Base-by-base conservation (phyloP, 1,140 invertebrate genomes). In the Heliothis virescens region DNA sequence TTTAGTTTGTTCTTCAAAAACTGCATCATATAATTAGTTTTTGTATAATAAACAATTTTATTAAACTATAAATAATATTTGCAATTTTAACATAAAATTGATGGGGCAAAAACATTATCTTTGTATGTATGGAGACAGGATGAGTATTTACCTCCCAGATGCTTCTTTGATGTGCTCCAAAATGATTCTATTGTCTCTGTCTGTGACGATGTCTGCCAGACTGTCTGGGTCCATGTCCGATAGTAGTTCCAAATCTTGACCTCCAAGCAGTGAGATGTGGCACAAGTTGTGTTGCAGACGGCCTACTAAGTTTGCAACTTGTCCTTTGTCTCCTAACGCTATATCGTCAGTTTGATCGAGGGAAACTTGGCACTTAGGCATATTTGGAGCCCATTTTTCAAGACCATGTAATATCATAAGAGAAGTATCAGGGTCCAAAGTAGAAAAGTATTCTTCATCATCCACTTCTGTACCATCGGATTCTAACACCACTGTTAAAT, bases 391-490 rank as follows among this genome's bases (percentile, higher is more conserved):
- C 97, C 97, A 98, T 86, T 97, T 97, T 90, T 98, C 96, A 81
- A 96, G 96, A 16, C 96, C 96, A 67, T 96, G 96, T 26, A 98
- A 95, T 9, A 98, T 95, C 96, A 98, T 98, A 81, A 98, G 95
- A 87, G 96, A 96, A 9, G 97, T 98, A 86, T 98, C 97, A 79
- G 96, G 96, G 86, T 98, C 97, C 69, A 98, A 94, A 0, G 97
- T 98, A 50, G 96, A 96, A 91, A 98, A 98, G 91, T 98, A 98
- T 89, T 98, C 97, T 90, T 98, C 97, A 87, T 98, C 97, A 84
- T 98, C 98, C 50, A 98, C 97, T 95, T 98, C 98, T 1, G 98
- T 98, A 18, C 97, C 98, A 94, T 98, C 98, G 77, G 96, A 96
- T 89, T 98, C 98, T 80, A 98, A 92, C 47, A 98, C 97, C 55